phyloP scores from a whole-genome alignment of 2,888 invertebrate species.

The Drosophila nr. perissopoda region DNA sequence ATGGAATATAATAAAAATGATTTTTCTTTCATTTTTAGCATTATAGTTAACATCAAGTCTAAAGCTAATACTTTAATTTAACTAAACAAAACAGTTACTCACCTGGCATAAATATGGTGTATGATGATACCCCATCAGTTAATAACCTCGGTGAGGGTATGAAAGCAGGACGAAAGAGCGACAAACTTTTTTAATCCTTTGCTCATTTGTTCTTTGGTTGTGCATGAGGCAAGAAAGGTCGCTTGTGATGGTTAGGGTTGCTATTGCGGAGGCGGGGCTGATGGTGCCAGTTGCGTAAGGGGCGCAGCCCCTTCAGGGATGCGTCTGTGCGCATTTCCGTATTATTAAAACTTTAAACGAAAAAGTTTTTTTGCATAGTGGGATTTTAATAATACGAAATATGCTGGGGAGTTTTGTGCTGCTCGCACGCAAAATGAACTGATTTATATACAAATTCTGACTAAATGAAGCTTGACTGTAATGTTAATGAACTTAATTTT shows the following conservation, averaged over 20 bases:
- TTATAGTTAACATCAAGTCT: background rate
- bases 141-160: background rate
- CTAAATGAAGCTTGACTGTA: background rate
- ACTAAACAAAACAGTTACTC: background rate
- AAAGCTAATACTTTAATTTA: background rate
- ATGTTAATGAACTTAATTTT: background rate
- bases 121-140: background rate
- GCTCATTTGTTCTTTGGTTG: constrained; percentile 58
- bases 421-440: background rate
- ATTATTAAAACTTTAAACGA: constrained; percentile 68
- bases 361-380: constrained; percentile 58
- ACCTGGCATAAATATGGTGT: background rate
- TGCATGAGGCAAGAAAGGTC: constrained; percentile 39
- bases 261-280: background rate
- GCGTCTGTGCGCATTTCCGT: constrained; percentile 27
- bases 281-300: background rate
- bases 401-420: constrained; percentile 17
- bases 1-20: background rate
- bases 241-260: background rate
- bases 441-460: constrained; percentile 12
- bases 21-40: background rate
- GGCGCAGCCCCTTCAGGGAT: background rate
- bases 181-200: constrained; percentile 73
- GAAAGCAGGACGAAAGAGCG: constrained; percentile 23
- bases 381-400: constrained; percentile 50